These are phyloP conservation scores for Eremobia ochroleuca DNA, from an alignment of 2,888 invertebrate species.

Conservation along the genomic window DNA sequence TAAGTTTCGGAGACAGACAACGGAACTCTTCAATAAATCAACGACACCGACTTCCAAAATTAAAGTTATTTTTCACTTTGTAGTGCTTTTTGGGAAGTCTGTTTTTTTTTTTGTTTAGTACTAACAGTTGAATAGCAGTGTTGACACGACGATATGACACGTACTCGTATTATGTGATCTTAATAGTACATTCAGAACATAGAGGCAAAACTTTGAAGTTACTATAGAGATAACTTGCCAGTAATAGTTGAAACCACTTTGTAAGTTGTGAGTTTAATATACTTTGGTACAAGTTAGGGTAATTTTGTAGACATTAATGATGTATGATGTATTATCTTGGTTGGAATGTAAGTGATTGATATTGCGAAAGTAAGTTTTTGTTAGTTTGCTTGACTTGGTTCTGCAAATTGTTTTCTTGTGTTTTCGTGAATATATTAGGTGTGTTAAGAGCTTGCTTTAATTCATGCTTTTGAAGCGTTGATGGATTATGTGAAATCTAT, in stretches of 20 bases:
- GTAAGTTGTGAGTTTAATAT: slow-evolving; percentile 56
- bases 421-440: slow-evolving; percentile 18
- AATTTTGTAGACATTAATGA: slow-evolving; percentile 61
- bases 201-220: slow-evolving; percentile 49
- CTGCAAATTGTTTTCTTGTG: slow-evolving; percentile 53
- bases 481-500: not conserved
- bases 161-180: slow-evolving; percentile 34
- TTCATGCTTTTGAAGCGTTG: not conserved
- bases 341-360: slow-evolving; percentile 51
- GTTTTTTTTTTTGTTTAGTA: no score
- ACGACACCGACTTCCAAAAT: no score
- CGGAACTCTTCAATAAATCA: no score
- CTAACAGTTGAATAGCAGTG: slow-evolving; percentile 20
- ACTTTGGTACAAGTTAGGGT: slow-evolving; percentile 50
- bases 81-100: no score
- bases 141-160: slow-evolving; percentile 44
- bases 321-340: slow-evolving; percentile 52
- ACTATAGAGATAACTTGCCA: slow-evolving; percentile 50
- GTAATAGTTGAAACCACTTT: slow-evolving; percentile 59
- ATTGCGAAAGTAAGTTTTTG: slow-evolving; percentile 45
- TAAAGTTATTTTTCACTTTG: no score
- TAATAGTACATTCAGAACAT: slow-evolving; percentile 50
- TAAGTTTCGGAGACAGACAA: no score
- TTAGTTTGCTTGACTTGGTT: slow-evolving; percentile 9
- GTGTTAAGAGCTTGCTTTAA: not conserved